Percentiles rank a stretch among this genome's conserved stretches.
Evolutionary conservation across 2,797 vertebrate genomes (phyloP).

Genomic region (Ctenopoma multispine): DNA sequence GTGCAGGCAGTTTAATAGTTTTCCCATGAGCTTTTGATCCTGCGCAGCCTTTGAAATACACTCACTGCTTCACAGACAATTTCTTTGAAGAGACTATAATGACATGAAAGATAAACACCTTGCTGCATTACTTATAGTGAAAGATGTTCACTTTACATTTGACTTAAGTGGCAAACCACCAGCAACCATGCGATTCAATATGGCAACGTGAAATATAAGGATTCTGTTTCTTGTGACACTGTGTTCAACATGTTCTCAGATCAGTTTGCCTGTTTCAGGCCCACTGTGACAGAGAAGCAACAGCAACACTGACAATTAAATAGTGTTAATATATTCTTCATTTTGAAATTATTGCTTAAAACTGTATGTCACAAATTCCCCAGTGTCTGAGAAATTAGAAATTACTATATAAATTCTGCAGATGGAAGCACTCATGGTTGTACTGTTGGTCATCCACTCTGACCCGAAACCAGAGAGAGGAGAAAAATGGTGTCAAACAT

Average conservation of each 20-base stretch:
- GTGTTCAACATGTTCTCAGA: neutral
- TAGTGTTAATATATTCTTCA: neutral
- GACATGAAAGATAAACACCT: conserved; percentile 37
- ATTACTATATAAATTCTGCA: too few relatives aligned
- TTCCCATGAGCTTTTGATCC: conserved; percentile 45
- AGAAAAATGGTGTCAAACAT: neutral
- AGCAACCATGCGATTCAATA: conserved; percentile 30
- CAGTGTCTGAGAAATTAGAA: neutral
- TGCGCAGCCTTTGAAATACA: conserved; percentile 22
- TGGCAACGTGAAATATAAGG: neutral
- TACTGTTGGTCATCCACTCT: too few relatives aligned
- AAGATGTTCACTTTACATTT: conserved; percentile 30
- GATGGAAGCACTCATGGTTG: too few relatives aligned
- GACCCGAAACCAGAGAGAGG: too few relatives aligned
- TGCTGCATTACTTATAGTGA: conserved; percentile 27
- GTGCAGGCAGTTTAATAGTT: conserved; percentile 6
- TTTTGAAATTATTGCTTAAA: neutral
- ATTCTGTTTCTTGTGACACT: neutral
- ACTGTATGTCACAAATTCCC: neutral
- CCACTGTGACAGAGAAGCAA: neutral
- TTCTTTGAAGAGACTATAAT: conserved; percentile 24
- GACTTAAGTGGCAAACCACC: neutral
- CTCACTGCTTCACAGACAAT: conserved; percentile 8
- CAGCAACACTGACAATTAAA: neutral
- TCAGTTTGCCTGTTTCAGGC: neutral